Evolutionary conservation across 2,797 vertebrate species (phyloP).

Genomic region (Sebastes trivittatus): DNA sequence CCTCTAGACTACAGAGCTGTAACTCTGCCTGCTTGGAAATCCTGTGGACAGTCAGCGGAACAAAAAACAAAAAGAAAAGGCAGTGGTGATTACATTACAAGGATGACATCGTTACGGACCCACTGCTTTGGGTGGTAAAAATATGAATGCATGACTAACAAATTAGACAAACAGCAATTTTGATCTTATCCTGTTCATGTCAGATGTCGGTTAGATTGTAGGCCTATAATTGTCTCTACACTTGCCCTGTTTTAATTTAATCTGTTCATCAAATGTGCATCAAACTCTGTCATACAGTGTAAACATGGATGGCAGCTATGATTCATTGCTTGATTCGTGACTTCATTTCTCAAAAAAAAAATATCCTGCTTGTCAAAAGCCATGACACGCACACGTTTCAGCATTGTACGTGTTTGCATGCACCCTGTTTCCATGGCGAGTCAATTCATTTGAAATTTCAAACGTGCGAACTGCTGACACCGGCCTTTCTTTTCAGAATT

Average conservation of each 20-base stretch:
- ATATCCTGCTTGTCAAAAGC: slow-evolving; percentile 15
- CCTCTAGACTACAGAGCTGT: slow-evolving; percentile 73
- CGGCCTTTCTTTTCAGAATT: slow-evolving; percentile 19
- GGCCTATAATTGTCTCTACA: not conserved
- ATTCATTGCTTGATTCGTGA: slow-evolving; percentile 7
- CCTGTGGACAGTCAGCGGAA: slow-evolving; percentile 63
- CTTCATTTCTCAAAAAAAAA: slow-evolving; percentile 22
- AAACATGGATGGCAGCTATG: not conserved
- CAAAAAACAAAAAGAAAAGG: slow-evolving; percentile 26
- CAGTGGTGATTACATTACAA: slow-evolving; percentile 65
- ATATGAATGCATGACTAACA: slow-evolving; percentile 27
- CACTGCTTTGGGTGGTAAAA: slow-evolving; percentile 50
- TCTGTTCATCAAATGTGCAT: not conserved
- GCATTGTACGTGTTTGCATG: slow-evolving; percentile 38
- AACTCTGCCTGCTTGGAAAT: slow-evolving; percentile 77
- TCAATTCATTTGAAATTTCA: slow-evolving; percentile 54
- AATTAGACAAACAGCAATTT: slow-evolving; percentile 1
- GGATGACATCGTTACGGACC: slow-evolving; percentile 48
- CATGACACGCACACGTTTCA: slow-evolving; percentile 32
- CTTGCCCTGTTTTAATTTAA: not conserved
- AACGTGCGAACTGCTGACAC: slow-evolving; percentile 45
- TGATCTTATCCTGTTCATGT: not conserved
- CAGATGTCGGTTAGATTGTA: not conserved
- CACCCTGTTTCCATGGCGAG: slow-evolving; percentile 53
- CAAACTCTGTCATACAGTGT: not conserved